A percentile compares a stretch with the other conserved stretches of the same genome.
Evolutionary conservation across 2,888 invertebrate species (phyloP).

Genomic region (Lissonota sp.): DNA sequence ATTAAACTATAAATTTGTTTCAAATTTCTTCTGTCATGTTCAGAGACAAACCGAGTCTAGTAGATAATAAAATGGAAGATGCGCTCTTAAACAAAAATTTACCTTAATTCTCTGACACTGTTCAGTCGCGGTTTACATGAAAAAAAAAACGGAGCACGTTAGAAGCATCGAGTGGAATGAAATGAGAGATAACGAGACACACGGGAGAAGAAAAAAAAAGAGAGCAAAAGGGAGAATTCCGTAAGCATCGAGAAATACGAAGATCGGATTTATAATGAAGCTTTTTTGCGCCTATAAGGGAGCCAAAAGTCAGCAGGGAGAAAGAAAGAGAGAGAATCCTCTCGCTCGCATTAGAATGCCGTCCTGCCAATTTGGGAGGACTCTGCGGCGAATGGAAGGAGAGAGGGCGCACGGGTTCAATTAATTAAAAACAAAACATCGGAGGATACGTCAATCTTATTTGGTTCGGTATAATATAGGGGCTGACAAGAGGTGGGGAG

Average conservation of each 20-base stretch:
- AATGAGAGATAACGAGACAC: conserved; percentile 26
- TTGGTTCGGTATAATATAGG: conserved; percentile 70
- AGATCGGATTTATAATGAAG: conserved; percentile 60
- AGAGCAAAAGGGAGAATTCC: conserved; percentile 12
- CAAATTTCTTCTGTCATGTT: no score
- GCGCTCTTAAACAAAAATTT: no score
- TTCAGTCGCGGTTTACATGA: no score
- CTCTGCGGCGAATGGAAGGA: conserved; percentile 28
- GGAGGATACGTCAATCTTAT: conserved; percentile 80
- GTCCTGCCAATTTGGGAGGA: conserved; percentile 80
- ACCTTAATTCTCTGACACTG: no score
- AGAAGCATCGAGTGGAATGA: conserved; percentile 7
- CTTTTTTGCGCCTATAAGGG: conserved; percentile 73
- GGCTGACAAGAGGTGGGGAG: no score
- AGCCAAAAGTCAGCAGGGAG: not conserved
- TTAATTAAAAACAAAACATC: conserved; percentile 81
- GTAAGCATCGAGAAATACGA: conserved; percentile 14
- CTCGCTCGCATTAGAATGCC: conserved; percentile 77
- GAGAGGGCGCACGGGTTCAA: conserved; percentile 69
- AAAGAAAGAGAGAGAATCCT: conserved; percentile 33
- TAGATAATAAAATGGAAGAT: no score
- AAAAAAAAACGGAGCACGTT: no score
- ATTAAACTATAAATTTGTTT: no score
- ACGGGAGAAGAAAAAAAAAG: conserved; percentile 29
- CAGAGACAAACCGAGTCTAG: no score